Evolutionary conservation across 2,888 invertebrate species (phyloP).

Genomic region (Idaea straminata): DNA sequence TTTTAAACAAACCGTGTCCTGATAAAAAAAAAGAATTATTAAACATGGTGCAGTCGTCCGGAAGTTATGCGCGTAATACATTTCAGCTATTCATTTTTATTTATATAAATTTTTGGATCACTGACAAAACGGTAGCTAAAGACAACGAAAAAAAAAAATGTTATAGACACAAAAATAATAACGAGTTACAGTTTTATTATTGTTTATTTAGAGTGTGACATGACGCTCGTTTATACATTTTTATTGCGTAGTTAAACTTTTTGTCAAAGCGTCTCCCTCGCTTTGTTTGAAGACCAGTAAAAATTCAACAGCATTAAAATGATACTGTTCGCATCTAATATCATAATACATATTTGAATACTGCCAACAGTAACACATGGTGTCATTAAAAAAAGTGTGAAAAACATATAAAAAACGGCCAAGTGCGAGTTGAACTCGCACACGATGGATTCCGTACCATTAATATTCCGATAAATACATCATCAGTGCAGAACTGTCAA

Average conservation of each 20-base stretch:
- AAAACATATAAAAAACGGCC: conserved; percentile 57
- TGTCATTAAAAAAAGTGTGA: conserved; percentile 61
- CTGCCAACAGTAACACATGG: conserved; percentile 54
- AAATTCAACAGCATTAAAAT: conserved; percentile 51
- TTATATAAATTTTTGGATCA: neutral
- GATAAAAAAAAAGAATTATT: no score
- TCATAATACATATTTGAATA: conserved; percentile 66
- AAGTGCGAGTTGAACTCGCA: neutral
- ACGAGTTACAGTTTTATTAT: conserved; percentile 55
- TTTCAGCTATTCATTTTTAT: no score
- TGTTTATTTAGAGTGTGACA: conserved; percentile 69
- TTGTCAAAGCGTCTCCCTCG: conserved; percentile 67
- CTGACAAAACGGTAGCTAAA: neutral
- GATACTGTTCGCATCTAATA: conserved; percentile 66
- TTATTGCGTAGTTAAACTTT: conserved; percentile 68
- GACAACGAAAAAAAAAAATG: conserved; percentile 31
- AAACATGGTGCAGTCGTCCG: no score
- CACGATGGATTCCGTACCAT: neutral
- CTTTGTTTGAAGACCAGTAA: conserved; percentile 46
- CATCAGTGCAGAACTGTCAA: neutral
- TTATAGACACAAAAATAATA: conserved; percentile 35
- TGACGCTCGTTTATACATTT: conserved; percentile 59
- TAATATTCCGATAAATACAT: neutral
- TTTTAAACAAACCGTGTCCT: no score
- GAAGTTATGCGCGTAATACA: no score